Percentiles rank a stretch among this genome's conserved stretches.
These are phyloP conservation scores for Brachylomia viminalis DNA, from an alignment of 2,888 invertebrate species.

Conservation along the genomic window DNA sequence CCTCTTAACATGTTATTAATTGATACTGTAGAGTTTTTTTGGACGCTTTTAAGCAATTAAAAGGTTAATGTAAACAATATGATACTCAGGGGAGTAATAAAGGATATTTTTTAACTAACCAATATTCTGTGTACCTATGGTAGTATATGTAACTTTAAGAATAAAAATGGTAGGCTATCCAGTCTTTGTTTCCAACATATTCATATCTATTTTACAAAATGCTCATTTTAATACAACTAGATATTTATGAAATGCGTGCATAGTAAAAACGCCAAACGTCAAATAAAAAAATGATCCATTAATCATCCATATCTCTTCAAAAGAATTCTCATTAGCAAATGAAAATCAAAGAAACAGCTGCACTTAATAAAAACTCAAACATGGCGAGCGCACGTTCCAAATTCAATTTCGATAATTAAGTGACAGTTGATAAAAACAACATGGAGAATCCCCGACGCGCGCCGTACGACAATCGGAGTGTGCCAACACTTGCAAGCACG, in stretches of 20 bases:
- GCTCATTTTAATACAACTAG: too few relatives aligned
- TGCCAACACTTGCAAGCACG: slow-evolving; percentile 84
- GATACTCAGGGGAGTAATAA: slow-evolving; percentile 58
- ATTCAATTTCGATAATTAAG: slow-evolving; percentile 87
- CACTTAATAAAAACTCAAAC: slow-evolving; percentile 68
- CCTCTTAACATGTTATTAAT: slow-evolving; percentile 81
- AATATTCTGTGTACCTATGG: not conserved
- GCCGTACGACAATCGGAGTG: slow-evolving; percentile 78
- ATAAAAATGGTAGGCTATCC: not conserved
- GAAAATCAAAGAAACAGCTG: slow-evolving; percentile 71
- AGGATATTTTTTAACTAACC: slow-evolving; percentile 39
- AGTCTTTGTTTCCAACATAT: too few relatives aligned
- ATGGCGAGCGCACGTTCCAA: slow-evolving; percentile 71
- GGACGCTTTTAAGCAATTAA: slow-evolving; percentile 67
- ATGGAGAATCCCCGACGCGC: slow-evolving; percentile 71
- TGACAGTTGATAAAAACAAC: slow-evolving; percentile 84
- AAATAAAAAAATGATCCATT: slow-evolving; percentile 32
- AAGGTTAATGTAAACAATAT: slow-evolving; percentile 69
- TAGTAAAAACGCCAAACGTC: slow-evolving; percentile 4
- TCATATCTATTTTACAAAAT: too few relatives aligned
- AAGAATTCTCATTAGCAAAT: slow-evolving; percentile 68
- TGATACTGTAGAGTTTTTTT: slow-evolving; percentile 70
- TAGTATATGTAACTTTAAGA: not conserved
- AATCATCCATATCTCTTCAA: slow-evolving; percentile 21
- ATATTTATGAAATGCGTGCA: not conserved